Evolutionary conservation across 1,140 invertebrate species (phyloP).

Genomic region (Dendroctonus valens): DNA sequence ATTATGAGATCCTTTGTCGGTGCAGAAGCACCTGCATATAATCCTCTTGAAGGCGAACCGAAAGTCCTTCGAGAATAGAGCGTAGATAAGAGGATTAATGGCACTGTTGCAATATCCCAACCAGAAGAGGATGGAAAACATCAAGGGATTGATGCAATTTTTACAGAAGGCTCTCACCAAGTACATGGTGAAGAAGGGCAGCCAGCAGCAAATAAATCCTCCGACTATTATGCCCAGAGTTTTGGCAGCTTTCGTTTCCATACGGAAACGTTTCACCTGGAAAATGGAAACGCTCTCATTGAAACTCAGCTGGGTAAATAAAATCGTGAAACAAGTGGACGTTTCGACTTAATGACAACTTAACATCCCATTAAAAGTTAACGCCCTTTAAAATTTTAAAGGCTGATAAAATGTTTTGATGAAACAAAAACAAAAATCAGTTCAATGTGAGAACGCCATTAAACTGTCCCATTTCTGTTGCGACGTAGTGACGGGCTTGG

Average conservation of each 20-base stretch:
- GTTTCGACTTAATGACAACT: too few relatives aligned
- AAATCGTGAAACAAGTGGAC: too few relatives aligned
- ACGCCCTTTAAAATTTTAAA: background rate
- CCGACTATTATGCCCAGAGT: slow-evolving; percentile 93
- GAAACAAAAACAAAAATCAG: too few relatives aligned
- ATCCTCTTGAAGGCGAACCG: slow-evolving; percentile 89
- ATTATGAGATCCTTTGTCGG: slow-evolving; percentile 38
- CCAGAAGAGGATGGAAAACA: slow-evolving; percentile 94
- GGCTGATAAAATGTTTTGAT: too few relatives aligned
- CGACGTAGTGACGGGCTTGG: too few relatives aligned
- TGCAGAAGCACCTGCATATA: slow-evolving; percentile 79
- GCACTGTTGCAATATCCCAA: slow-evolving; percentile 96
- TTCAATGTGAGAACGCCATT: too few relatives aligned
- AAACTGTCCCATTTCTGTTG: too few relatives aligned
- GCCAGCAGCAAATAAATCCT: slow-evolving; percentile 90
- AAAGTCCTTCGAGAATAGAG: slow-evolving; percentile 90
- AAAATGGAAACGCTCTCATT: slow-evolving; percentile 3
- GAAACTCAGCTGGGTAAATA: too few relatives aligned
- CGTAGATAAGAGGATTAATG: slow-evolving; percentile 91
- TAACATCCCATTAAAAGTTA: too few relatives aligned
- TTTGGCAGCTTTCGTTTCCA: slow-evolving; percentile 93
- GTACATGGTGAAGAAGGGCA: slow-evolving; percentile 95
- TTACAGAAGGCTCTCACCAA: slow-evolving; percentile 79
- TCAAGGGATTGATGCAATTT: slow-evolving; percentile 72
- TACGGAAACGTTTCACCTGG: slow-evolving; percentile 77